Conservation (phyloP, 92 coral and sea anemone genomes). For the Parazoanthus darwini region DNA sequence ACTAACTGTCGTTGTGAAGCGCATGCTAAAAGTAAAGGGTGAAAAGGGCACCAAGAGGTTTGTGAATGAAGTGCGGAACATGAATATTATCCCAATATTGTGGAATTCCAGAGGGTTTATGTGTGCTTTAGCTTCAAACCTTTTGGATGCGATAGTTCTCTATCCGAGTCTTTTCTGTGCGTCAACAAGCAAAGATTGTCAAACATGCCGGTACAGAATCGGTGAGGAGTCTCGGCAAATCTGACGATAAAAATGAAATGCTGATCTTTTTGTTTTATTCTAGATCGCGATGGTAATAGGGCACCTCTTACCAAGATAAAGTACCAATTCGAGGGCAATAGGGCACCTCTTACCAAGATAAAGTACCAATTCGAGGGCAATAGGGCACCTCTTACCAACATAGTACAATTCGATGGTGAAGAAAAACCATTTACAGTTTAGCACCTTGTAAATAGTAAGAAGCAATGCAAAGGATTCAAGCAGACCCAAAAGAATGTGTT, state of each 20-base stretch:
- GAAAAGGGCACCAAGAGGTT: too few species aligned
- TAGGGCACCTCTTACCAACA: conserved; percentile 23
- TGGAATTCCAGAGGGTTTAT: conserved; percentile 27
- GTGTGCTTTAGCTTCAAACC: conserved; percentile 16
- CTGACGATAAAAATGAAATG: too few species aligned
- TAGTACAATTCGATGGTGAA: conserved; percentile 25
- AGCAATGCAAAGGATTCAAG: conserved; percentile 17
- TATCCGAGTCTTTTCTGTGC: conserved; percentile 2
- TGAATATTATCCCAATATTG: conserved; percentile 34
- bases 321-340: not conserved
- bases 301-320: conserved; percentile 13
- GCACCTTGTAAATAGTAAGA: conserved; percentile 53
- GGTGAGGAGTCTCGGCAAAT: too few species aligned
- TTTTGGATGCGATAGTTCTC: conserved; percentile 20
- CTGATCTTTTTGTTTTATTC: too few species aligned
- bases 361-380: conserved; percentile 13
- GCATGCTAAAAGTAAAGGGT: too few species aligned
- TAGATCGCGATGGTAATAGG: conserved; percentile 32
- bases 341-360: too few species aligned
- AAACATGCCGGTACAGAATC: conserved; percentile 28
- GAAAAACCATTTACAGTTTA: conserved; percentile 39
- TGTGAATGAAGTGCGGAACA: too few species aligned
- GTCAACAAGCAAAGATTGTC: conserved; percentile 21
- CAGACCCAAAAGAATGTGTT: conserved; percentile 53
- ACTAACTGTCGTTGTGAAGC: too few species aligned